Evolutionary conservation across 2,888 invertebrate genomes (phyloP).

Genomic region (Sipha maydis): DNA sequence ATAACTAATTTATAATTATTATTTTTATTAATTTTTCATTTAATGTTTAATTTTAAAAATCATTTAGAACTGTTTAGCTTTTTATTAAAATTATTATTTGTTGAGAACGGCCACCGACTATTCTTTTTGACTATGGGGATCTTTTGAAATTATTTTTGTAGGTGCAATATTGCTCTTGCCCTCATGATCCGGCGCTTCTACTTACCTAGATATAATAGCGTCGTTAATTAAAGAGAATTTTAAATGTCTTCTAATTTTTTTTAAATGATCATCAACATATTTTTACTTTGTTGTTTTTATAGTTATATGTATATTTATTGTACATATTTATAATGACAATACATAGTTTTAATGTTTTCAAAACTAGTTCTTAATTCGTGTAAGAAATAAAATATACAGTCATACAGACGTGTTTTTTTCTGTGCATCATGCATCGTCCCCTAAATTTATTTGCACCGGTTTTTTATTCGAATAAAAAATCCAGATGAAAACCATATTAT

Average conservation of each 20-base stretch:
- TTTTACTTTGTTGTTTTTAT: not conserved
- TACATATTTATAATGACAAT: not conserved
- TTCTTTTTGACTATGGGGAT: too few relatives aligned
- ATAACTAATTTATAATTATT: too few relatives aligned
- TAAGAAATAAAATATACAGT: conserved; percentile 13
- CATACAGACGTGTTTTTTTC: conserved; percentile 7
- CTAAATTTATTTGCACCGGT: conserved; percentile 58
- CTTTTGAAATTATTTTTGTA: too few relatives aligned
- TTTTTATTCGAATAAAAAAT: conserved; percentile 50
- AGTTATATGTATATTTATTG: not conserved
- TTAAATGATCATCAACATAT: not conserved
- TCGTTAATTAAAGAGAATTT: too few relatives aligned
- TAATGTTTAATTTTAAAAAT: too few relatives aligned
- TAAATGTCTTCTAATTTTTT: not conserved
- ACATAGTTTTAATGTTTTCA: conserved; percentile 10
- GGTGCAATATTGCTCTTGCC: too few relatives aligned
- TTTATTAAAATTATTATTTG: too few relatives aligned
- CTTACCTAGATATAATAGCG: too few relatives aligned
- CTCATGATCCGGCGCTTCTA: too few relatives aligned
- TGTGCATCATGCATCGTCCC: conserved; percentile 27
- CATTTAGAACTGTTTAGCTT: too few relatives aligned
- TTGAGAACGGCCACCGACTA: too few relatives aligned
- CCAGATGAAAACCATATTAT: conserved; percentile 49
- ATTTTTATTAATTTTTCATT: too few relatives aligned
- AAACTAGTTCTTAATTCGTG: conserved; percentile 13